Conservation (phyloP, 2,888 invertebrate genomes). For the Mythimna pallens region DNA sequence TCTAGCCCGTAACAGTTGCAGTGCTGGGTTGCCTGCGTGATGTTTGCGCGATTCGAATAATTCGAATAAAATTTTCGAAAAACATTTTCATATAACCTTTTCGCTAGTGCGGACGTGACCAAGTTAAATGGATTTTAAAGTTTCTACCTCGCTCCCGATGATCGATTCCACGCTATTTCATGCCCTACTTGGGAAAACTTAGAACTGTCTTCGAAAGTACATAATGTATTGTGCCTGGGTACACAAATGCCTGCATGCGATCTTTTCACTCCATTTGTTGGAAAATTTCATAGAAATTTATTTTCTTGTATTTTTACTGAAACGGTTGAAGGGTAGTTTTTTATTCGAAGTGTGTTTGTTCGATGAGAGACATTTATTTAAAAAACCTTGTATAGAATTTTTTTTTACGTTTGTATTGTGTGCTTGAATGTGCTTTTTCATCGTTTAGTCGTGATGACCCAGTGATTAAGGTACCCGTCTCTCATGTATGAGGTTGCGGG, state of each 20-base stretch:
- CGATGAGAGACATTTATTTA: background rate
- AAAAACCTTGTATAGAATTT: too few relatives aligned
- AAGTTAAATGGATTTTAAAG: constrained; percentile 65
- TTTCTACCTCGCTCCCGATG: constrained; percentile 42
- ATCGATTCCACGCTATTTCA: constrained; percentile 56
- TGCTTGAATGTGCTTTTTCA: too few relatives aligned
- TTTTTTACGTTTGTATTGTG: background rate
- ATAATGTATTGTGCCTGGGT: constrained; percentile 6
- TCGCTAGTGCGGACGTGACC: constrained; percentile 38
- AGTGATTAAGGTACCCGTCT: too few relatives aligned
- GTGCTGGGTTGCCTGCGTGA: background rate
- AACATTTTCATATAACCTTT: constrained; percentile 28
- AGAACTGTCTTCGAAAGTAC: constrained; percentile 38
- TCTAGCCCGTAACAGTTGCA: background rate
- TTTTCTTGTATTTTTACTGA: background rate
- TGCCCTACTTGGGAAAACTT: constrained; percentile 48
- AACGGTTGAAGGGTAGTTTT: background rate
- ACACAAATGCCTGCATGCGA: constrained; percentile 39
- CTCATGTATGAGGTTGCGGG: too few relatives aligned
- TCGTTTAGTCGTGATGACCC: too few relatives aligned
- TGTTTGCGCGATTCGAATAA: constrained; percentile 25
- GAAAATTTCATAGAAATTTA: background rate
- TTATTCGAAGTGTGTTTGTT: background rate
- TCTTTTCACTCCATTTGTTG: constrained; percentile 14
- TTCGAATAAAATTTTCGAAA: constrained; percentile 31